Evolutionary conservation across 2,888 invertebrate species (phyloP), one percentile per base, ranked within the genome.

Genomic region (Cephonodes hylas): DNA sequence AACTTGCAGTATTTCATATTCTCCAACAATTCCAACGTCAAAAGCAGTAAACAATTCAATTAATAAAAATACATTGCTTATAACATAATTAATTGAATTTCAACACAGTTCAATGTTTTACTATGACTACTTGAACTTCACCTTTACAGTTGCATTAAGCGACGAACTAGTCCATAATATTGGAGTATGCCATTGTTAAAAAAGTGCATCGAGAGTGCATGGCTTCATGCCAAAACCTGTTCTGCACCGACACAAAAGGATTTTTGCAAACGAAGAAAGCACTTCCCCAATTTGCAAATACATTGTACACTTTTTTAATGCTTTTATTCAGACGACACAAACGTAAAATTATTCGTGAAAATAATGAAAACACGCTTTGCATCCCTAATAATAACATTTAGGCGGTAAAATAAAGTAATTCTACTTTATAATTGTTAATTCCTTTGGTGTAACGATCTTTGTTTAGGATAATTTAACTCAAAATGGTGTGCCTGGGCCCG

Each of bases 361-460:
- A 13, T 20, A 38, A 20, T 20, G 22, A 45, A 38, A 25, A 25
- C 8, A 23, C 20, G 22, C 15, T 22, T 34, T 38, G n/a, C 38
- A 60, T 23, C 10, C 18, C 8, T 46, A 22, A 38, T 20, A 48
- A 53, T 23, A 31, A 22, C n/a, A 38, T 42, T 27, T 34, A 74
- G 70, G 70, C 69, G 70, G 71, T 73, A 73, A 74, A 84, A 87
- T 87, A 82, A 85, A 88, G 86, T 74, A 76, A 86, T 88, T 85
- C 68, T 71, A 76, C 75, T 77, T 80, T 80, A 76, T 80, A 81
- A 83, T 82, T 83, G 83, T 82, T 83, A 80, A 84, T 84, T 84
- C 77, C 76, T 74, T 75, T 71, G 78, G 73, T 74, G 75, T 79
- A 80, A 86, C 78, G 75, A 79, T 81, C 81, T 86, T 86, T 88